A percentile compares a stretch with the other conserved stretches of the same genome.
Conservation (phyloP, 2,888 invertebrate genomes). For the Conops quadrifasciatus region DNA sequence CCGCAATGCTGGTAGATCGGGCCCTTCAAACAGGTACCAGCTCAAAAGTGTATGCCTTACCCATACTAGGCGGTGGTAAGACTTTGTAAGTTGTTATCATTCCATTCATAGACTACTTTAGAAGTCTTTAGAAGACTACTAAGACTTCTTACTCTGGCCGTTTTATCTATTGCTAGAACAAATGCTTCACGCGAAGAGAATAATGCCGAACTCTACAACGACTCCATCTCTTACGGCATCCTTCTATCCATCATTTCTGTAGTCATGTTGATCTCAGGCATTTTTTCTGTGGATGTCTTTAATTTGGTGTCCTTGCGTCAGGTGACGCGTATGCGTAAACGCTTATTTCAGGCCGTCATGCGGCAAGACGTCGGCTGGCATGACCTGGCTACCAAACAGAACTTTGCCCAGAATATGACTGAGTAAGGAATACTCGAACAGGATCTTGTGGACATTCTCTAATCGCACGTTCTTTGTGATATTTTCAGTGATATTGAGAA, state of each 20-base stretch:
- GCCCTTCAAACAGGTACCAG: slow-evolving; percentile 70
- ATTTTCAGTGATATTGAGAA: slow-evolving; percentile 76
- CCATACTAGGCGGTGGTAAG: slow-evolving; percentile 73
- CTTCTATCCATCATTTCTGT: slow-evolving; percentile 70
- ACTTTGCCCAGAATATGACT: slow-evolving; percentile 78
- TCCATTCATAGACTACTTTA: no score
- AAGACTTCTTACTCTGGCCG: no score
- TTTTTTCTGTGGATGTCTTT: slow-evolving; percentile 73
- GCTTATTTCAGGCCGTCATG: slow-evolving; percentile 72
- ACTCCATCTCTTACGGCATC: slow-evolving; percentile 74
- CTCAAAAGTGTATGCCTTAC: slow-evolving; percentile 69
- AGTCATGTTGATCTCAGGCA: slow-evolving; percentile 71
- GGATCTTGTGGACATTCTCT: not conserved
- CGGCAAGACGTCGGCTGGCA: slow-evolving; percentile 80
- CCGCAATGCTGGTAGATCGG: slow-evolving; percentile 74
- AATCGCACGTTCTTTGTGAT: slow-evolving; percentile 3
- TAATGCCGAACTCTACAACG: slow-evolving; percentile 71
- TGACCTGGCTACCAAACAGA: slow-evolving; percentile 75
- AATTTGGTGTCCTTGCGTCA: slow-evolving; percentile 74
- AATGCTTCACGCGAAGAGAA: slow-evolving; percentile 70
- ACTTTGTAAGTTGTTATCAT: slow-evolving; percentile 65
- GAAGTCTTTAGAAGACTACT: no score
- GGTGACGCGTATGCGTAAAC: slow-evolving; percentile 71
- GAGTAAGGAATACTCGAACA: slow-evolving; percentile 69
- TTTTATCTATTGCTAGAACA: slow-evolving; percentile 62